Conservation (phyloP, 2,888 invertebrate species). For the Spodoptera littoralis region DNA sequence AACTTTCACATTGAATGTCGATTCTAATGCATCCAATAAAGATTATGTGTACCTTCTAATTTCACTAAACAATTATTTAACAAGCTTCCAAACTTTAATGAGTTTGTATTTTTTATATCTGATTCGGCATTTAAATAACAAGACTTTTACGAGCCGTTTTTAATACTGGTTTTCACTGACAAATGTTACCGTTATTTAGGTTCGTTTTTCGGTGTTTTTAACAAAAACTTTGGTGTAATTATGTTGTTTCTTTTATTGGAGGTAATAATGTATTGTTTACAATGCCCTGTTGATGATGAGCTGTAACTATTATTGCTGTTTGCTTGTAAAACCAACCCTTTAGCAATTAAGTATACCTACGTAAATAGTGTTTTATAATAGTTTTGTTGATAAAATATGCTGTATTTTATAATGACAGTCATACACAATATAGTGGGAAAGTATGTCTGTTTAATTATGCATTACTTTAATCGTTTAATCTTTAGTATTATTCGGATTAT, state of each 20-base stretch:
- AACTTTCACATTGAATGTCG: slow-evolving; percentile 81
- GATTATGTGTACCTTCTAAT: slow-evolving; percentile 74
- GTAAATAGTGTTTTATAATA: slow-evolving; percentile 33
- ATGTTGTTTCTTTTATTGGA: slow-evolving; percentile 48
- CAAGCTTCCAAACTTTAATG: slow-evolving; percentile 69
- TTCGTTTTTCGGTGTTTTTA: slow-evolving; percentile 26
- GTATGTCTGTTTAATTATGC: slow-evolving; percentile 29
- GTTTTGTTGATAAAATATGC: slow-evolving; percentile 1
- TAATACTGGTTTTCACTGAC: slow-evolving; percentile 37
- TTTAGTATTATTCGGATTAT: slow-evolving; percentile 20
- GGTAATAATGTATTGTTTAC: slow-evolving; percentile 51
- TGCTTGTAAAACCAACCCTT: slow-evolving; percentile 47
- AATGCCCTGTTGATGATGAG: slow-evolving; percentile 27
- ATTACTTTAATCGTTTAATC: slow-evolving; percentile 44
- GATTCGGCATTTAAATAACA: slow-evolving; percentile 61
- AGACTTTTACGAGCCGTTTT: slow-evolving; percentile 35
- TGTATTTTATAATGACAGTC: slow-evolving; percentile 9
- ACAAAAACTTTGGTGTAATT: slow-evolving; percentile 48
- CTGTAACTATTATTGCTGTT: slow-evolving; percentile 25
- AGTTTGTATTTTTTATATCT: slow-evolving; percentile 62
- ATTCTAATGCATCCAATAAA: slow-evolving; percentile 81
- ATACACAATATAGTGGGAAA: slow-evolving; percentile 23
- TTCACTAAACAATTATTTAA: slow-evolving; percentile 72
- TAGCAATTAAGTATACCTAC: slow-evolving; percentile 19
- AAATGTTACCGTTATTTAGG: slow-evolving; percentile 27